Conservation (phyloP, 2,113 vertebrate species). For the Oryzias curvinotus region DNA sequence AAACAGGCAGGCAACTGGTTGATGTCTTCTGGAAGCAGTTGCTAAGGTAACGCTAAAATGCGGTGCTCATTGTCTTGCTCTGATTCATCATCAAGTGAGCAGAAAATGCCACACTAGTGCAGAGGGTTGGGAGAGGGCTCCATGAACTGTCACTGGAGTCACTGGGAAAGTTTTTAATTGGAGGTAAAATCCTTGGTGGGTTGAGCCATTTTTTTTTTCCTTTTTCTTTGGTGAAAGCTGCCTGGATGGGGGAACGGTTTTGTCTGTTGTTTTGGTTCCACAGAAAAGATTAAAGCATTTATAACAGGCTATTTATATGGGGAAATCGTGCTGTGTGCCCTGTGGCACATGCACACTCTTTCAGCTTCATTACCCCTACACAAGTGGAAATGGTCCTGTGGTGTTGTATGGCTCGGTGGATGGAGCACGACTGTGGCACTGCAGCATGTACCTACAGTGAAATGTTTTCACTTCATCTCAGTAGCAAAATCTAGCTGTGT, state of each 20-base stretch:
- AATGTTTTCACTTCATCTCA: conserved; percentile 30
- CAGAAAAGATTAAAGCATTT: conserved; percentile 49
- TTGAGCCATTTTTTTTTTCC: conserved; percentile 6
- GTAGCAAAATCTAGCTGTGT: conserved; percentile 12
- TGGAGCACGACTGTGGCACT: conserved; percentile 20
- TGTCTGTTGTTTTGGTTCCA: conserved; percentile 23
- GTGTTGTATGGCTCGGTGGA: conserved; percentile 29
- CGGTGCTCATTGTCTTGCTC: conserved; percentile 27
- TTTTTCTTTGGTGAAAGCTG: conserved; percentile 10
- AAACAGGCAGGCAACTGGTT: conserved; percentile 36
- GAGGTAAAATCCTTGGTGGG: conserved; percentile 36
- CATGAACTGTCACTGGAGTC: conserved; percentile 22
- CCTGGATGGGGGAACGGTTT: conserved; percentile 37
- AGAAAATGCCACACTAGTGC: conserved; percentile 34
- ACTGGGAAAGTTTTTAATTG: conserved; percentile 59
- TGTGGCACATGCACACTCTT: conserved; percentile 18
- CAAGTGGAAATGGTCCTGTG: conserved; percentile 52
- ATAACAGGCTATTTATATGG: conserved; percentile 40
- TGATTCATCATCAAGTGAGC: conserved; percentile 26
- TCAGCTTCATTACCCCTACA: conserved; percentile 63
- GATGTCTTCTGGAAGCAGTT: conserved; percentile 52
- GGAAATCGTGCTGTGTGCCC: conserved; percentile 11
- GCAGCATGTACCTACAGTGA: conserved; percentile 11
- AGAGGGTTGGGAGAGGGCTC: conserved; percentile 21
- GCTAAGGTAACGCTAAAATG: conserved; percentile 53